phyloP scores from a whole-genome alignment of 2,113 vertebrate genomes.

The Clinocottus analis region DNA sequence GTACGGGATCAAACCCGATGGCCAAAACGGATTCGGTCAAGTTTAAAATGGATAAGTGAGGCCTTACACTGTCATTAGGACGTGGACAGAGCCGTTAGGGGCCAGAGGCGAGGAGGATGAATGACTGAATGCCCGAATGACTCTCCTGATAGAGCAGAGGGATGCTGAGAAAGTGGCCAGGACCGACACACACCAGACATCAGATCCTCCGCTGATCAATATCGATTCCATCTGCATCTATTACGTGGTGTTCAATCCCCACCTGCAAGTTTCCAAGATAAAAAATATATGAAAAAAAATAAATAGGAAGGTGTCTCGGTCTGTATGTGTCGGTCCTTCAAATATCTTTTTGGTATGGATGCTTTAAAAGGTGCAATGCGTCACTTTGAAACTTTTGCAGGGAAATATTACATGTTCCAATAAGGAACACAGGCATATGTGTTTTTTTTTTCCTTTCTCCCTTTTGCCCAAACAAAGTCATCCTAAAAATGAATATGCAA shows the following conservation, averaged over 20 bases:
- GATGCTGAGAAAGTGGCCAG: background rate
- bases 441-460: background rate
- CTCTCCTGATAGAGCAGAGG: slow-evolving; percentile 6
- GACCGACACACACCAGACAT: background rate
- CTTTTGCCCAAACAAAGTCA: background rate
- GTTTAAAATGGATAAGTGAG: slow-evolving; percentile 36
- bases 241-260: background rate
- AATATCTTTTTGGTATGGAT: background rate
- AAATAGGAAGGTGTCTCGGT: background rate
- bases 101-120: slow-evolving; percentile 13
- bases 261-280: background rate
- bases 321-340: background rate
- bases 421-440: background rate
- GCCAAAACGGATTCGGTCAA: slow-evolving; percentile 10
- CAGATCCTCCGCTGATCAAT: background rate
- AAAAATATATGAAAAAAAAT: background rate
- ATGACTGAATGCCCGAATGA: slow-evolving; percentile 19
- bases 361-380: too few relatives aligned
- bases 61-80: slow-evolving; percentile 34
- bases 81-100: slow-evolving; percentile 26
- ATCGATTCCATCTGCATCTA: background rate
- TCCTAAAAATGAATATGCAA: background rate
- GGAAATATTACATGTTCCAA: background rate
- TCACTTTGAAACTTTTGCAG: too few relatives aligned
- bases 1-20: background rate